Evolutionary conservation across 2,113 vertebrate genomes (phyloP).

Genomic region (Romanogobio albipinnatus): DNA sequence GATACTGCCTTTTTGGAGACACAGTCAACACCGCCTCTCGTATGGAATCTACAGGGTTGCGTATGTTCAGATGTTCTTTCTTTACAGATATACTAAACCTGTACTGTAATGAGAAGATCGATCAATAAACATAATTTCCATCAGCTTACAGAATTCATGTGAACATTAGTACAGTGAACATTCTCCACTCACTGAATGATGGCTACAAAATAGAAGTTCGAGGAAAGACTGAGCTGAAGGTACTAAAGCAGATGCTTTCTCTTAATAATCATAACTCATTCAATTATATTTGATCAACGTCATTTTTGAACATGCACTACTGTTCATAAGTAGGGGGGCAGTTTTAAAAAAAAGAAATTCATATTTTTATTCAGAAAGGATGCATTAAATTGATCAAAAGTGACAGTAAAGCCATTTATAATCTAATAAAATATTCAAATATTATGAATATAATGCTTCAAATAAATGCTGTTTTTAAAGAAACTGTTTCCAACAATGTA

Average conservation of each 20-base stretch:
- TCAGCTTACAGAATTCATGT: constrained; percentile 92
- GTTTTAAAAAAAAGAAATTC: not conserved
- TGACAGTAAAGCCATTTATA: not conserved
- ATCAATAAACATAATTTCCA: constrained; percentile 31
- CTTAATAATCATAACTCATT: not conserved
- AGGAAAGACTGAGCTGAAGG: constrained; percentile 91
- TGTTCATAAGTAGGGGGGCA: not conserved
- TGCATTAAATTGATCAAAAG: not conserved
- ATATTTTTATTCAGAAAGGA: not conserved
- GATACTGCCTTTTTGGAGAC: constrained; percentile 94
- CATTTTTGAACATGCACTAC: not conserved
- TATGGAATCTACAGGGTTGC: constrained; percentile 92
- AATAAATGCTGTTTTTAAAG: not conserved
- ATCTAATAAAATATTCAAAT: not conserved
- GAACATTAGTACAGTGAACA: constrained; percentile 86
- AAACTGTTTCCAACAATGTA: too few species aligned
- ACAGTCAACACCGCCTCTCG: constrained; percentile 89
- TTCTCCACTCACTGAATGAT: constrained; percentile 82
- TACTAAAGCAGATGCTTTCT: constrained; percentile 58
- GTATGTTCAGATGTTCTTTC: constrained; percentile 72
- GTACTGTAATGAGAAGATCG: not conserved
- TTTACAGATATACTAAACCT: not conserved
- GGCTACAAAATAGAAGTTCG: constrained; percentile 86
- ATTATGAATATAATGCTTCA: too few species aligned
- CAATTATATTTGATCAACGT: not conserved